Percentiles rank a stretch among this genome's conserved stretches.
These are phyloP conservation scores for Peucedramus taeniatus DNA, from an alignment of 2,113 vertebrate genomes.

Conservation along the genomic window DNA sequence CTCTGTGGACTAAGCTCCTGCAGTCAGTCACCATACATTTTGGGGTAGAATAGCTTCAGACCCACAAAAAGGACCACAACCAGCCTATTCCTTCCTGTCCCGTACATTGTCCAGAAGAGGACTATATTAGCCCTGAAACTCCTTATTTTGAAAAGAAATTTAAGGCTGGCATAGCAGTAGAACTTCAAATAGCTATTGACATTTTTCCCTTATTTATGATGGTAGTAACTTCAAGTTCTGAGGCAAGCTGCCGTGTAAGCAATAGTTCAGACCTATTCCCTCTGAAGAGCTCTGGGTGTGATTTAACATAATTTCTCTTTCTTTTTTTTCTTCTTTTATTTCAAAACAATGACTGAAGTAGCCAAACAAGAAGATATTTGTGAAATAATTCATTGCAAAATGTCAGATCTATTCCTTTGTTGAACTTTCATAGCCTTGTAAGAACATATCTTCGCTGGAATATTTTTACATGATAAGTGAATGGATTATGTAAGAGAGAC, in stretches of 20 bases:
- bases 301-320: background rate
- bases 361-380: background rate
- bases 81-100: background rate
- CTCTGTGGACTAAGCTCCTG: background rate
- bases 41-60: background rate
- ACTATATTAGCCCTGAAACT: background rate
- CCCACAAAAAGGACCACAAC: background rate
- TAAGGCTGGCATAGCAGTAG: background rate
- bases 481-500: background rate
- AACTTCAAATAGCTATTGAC: background rate
- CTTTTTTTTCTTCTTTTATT: background rate
- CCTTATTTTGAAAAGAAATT: background rate
- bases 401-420: background rate
- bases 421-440: background rate
- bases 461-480: background rate
- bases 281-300: background rate
- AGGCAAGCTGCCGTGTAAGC: background rate
- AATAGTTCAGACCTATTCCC: background rate
- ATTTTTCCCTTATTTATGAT: constrained; percentile 29
- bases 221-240: background rate
- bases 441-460: background rate
- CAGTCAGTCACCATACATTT: background rate
- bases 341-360: background rate
- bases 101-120: accelerated
- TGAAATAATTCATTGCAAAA: background rate